Percentiles rank a stretch among this genome's conserved stretches.
phyloP scores from a whole-genome alignment of 1,140 invertebrate species.

The Drosophila sproati region DNA sequence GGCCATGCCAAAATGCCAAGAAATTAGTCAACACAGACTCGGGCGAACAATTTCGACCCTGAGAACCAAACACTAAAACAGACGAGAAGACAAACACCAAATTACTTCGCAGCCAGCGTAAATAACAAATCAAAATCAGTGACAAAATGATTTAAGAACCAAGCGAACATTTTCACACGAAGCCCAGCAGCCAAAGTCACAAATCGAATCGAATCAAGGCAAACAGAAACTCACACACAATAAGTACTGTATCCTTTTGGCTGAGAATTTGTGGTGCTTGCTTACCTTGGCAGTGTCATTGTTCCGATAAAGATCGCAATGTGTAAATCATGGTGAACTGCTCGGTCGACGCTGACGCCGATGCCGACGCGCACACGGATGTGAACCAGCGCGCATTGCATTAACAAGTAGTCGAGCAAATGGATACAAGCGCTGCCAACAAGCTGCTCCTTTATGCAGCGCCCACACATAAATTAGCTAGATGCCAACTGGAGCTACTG shows the following conservation, averaged over 20 bases:
- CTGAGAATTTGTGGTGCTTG: constrained; percentile 68
- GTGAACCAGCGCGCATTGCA: constrained; percentile 52
- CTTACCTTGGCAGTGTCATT: constrained; percentile 59
- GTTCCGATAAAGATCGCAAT: constrained; percentile 77
- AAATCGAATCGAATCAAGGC: constrained; percentile 47
- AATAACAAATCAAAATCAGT: constrained; percentile 83
- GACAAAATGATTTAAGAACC: constrained; percentile 82
- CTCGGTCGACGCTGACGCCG: constrained; percentile 33
- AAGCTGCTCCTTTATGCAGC: constrained; percentile 24
- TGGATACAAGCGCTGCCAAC: constrained; percentile 60
- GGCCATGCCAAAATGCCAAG: constrained; percentile 38
- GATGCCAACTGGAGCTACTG: constrained; percentile 27
- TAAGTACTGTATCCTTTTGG: constrained; percentile 66
- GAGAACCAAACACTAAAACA: constrained; percentile 72
- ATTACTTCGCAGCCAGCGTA: constrained; percentile 64
- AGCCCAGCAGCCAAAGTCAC: constrained; percentile 42
- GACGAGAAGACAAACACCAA: constrained; percentile 50
- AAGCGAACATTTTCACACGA: constrained; percentile 77
- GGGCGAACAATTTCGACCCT: constrained; percentile 45
- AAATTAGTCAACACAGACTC: constrained; percentile 44
- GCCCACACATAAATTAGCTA: constrained; percentile 31
- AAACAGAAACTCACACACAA: constrained; percentile 39
- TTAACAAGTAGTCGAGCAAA: constrained; percentile 82
- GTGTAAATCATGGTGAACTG: constrained; percentile 74
- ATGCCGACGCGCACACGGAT: not conserved